Conservation (phyloP, 1,140 invertebrate genomes). For the Dermatophagoides farinae region DNA sequence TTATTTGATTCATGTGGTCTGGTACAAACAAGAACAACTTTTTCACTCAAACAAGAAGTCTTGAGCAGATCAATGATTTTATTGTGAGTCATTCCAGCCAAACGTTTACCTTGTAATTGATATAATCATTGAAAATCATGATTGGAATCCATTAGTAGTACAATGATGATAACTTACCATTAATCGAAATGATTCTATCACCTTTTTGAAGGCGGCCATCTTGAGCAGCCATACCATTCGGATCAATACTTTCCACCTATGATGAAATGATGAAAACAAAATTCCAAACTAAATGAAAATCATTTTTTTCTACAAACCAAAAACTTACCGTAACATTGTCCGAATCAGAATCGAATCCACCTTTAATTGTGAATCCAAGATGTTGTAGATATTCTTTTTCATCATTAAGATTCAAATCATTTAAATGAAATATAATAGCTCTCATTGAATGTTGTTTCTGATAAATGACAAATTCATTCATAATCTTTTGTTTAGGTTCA, state of each 20-base stretch:
- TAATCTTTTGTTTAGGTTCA: constrained; percentile 23
- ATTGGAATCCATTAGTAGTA: background rate
- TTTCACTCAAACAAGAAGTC: constrained; percentile 36
- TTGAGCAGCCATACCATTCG: constrained; percentile 57
- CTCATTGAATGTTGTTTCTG: background rate
- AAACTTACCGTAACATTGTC: constrained; percentile 62
- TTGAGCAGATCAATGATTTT: constrained; percentile 66
- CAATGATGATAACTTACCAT: constrained; percentile 32
- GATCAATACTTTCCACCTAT: constrained; percentile 62
- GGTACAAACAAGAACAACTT: constrained; percentile 43
- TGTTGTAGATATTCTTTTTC: constrained; percentile 32
- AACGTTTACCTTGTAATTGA: constrained; percentile 30
- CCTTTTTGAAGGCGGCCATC: constrained; percentile 66
- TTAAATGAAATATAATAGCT: background rate
- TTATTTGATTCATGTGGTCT: constrained; percentile 18
- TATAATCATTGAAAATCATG: background rate
- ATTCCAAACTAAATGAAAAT: background rate
- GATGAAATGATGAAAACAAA: constrained; percentile 8
- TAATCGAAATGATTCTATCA: constrained; percentile 66
- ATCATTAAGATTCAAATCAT: constrained; percentile 25
- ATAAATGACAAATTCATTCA: background rate
- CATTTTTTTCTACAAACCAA: background rate
- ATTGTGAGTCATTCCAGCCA: constrained; percentile 55
- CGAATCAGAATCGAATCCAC: constrained; percentile 64
- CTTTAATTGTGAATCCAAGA: constrained; percentile 63